Evolutionary conservation across 2,113 vertebrate genomes (phyloP), one percentile per base, ranked within the genome.

Genomic region (Phyllostomus discolor): DNA sequence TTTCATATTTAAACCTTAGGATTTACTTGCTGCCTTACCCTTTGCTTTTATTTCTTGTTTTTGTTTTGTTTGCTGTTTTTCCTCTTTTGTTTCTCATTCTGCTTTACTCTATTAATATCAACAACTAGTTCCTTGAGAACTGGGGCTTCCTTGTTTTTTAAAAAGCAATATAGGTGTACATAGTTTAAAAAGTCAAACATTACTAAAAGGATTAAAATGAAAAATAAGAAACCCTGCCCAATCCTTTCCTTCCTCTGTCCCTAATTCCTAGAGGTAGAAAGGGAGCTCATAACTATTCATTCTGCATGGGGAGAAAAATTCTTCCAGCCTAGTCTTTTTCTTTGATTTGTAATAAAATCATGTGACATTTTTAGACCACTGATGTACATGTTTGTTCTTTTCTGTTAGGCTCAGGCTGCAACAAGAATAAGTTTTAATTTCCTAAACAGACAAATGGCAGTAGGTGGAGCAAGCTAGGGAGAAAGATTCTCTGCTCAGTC

Each of bases 361-460:
- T 57, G 62, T 57, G 78, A 85, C 88, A 48, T 88, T 73, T 95
- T 84, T 78, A 78, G 85, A 57, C 35, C 38, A 88, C 48, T 69
- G 2, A 43, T 75, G 26, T 76, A 7, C 22, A 28, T 83, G 67
- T 84, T 81, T 66, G 41, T 75, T 66, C 43, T 90, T 57, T 94
- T 94, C 10, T 75, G n/a, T 91, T 86, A 82, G 54, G 67, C 14
- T 93, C 9, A 48, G 15, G 26, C 26, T 93, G 73, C 78, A 94
- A 46, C 24, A 81, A 88, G n/a, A 92, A 24, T 88, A 95, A 54
- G 28, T 84, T 92, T 90, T 84, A n/a, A 57, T 94, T 96, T 94
- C 33, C 81, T 84, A 90, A 69, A 84, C 38, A 92, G 69, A 38
- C 69, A 91, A 52, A 87, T 87, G 83, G 16, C 79, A 87, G 46